phyloP scores from a whole-genome alignment of 1,140 invertebrate genomes.

The Lysiphlebus fabarum region DNA sequence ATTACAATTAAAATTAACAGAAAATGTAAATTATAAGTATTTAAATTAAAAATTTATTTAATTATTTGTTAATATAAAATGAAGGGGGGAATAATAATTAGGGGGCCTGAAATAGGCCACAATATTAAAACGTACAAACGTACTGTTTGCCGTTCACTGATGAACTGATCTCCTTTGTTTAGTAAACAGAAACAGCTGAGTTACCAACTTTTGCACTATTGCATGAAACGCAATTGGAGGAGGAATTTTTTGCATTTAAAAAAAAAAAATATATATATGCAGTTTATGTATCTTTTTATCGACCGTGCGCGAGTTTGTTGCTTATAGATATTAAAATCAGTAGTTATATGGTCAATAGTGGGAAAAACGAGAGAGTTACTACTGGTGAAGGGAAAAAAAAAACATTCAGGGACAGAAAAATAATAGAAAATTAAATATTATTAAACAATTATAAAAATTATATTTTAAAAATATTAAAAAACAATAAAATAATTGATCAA shows the following conservation, averaged over 20 bases:
- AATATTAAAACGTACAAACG: slow-evolving; percentile 26
- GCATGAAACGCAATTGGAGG: slow-evolving; percentile 16
- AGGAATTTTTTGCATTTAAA: not conserved
- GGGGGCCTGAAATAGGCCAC: slow-evolving; percentile 10
- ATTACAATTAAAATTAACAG: too few species aligned
- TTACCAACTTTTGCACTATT: slow-evolving; percentile 3
- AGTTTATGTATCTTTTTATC: not conserved
- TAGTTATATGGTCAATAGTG: too few species aligned
- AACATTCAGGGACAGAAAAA: not conserved
- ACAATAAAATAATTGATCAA: too few species aligned
- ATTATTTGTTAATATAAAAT: too few species aligned
- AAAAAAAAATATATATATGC: not conserved
- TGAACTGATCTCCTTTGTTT: slow-evolving; percentile 48
- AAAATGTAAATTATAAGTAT: too few species aligned
- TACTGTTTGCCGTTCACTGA: slow-evolving; percentile 40
- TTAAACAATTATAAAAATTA: not conserved
- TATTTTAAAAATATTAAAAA: too few species aligned
- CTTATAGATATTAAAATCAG: too few species aligned
- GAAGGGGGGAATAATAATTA: not conserved
- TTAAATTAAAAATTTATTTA: too few species aligned
- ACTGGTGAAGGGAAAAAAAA: not conserved
- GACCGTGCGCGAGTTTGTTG: too few species aligned
- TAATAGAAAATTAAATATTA: not conserved
- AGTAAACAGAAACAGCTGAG: slow-evolving; percentile 53
- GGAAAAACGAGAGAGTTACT: not conserved